These are phyloP conservation scores for Trichomalopsis sarcophagae DNA, from an alignment of 1,140 invertebrate genomes.

Conservation along the genomic window DNA sequence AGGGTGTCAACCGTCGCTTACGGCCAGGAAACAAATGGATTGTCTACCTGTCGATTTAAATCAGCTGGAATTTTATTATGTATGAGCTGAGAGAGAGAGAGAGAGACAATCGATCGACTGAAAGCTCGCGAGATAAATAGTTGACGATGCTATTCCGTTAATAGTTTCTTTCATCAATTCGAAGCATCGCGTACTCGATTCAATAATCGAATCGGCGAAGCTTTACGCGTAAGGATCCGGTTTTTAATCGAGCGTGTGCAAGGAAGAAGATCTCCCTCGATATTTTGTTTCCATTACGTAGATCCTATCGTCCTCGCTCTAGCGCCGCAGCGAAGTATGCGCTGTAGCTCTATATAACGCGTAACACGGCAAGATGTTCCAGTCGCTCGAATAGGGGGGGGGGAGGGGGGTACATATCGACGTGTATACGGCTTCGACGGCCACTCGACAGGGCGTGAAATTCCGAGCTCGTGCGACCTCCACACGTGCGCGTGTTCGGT, in stretches of 20 bases:
- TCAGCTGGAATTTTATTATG: background rate
- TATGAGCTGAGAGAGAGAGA: background rate
- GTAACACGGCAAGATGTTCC: background rate
- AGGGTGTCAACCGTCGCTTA: background rate
- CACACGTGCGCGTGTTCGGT: background rate
- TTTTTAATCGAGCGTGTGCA: background rate
- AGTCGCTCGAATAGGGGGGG: background rate
- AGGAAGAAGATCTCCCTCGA: background rate
- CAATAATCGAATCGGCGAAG: too few species aligned
- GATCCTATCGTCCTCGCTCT: background rate
- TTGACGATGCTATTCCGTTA: background rate
- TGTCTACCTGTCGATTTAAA: background rate
- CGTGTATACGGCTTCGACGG: conserved; percentile 4
- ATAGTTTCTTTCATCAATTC: too few species aligned
- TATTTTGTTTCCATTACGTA: conserved; percentile 26
- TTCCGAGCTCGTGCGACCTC: conserved; percentile 28
- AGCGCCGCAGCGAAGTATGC: background rate
- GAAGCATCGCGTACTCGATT: too few species aligned
- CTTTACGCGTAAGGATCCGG: background rate
- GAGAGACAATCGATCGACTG: background rate
- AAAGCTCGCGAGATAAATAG: background rate
- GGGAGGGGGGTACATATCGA: background rate
- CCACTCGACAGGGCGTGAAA: conserved; percentile 42
- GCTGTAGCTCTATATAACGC: background rate
- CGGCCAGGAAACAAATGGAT: background rate